phyloP scores from a whole-genome alignment of 2,797 vertebrate species.

The Danio tinwini region DNA sequence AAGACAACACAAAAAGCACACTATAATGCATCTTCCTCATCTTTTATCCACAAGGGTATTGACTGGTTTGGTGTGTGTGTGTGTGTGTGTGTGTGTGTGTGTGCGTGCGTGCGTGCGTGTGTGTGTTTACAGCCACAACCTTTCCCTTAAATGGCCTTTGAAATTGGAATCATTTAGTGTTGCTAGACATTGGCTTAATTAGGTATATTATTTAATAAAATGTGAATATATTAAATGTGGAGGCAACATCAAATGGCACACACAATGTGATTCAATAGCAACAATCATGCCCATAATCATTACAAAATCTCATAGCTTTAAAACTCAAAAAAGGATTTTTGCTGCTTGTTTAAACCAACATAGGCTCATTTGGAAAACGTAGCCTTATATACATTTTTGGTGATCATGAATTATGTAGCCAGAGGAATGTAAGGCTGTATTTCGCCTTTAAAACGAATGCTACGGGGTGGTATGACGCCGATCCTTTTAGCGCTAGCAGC shows the following conservation, averaged over 20 bases:
- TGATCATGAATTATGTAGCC: too few species aligned
- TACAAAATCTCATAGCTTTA: too few species aligned
- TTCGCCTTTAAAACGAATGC: too few species aligned
- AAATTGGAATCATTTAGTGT: not conserved
- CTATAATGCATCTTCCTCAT: not conserved
- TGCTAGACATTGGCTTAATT: not conserved
- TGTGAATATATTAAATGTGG: not conserved
- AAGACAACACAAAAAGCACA: slow-evolving; percentile 25
- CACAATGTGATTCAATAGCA: not conserved
- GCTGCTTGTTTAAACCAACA: too few species aligned
- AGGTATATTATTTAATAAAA: not conserved
- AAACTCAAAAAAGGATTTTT: too few species aligned
- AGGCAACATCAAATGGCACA: not conserved
- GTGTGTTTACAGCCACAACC: not conserved
- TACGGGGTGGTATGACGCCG: too few species aligned
- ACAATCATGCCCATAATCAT: not conserved
- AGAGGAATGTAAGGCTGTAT: too few species aligned
- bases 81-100: too few species aligned
- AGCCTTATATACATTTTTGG: too few species aligned
- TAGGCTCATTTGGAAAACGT: too few species aligned
- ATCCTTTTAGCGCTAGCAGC: too few species aligned
- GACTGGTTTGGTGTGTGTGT: not conserved
- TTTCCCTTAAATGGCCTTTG: not conserved
- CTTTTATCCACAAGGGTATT: not conserved
- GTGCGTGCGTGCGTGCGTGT: not conserved